Evolutionary conservation across 2,888 invertebrate species (phyloP), one percentile per base, ranked within the genome.

Genomic region (Hesperia comma): DNA sequence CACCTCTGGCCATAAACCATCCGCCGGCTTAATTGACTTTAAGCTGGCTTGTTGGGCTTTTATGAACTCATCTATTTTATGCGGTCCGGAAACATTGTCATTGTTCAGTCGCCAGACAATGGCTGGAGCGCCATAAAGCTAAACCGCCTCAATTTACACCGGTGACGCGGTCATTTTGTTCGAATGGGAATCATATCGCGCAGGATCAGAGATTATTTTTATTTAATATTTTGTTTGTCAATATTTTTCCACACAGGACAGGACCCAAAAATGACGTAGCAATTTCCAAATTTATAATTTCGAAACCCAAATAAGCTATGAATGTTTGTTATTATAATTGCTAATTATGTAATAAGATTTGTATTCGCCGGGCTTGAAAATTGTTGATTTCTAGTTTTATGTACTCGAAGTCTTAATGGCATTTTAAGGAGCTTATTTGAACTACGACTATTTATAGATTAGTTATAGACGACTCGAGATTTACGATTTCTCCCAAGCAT

Each of bases 11-110:
- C 70, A 72, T 76, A 76, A 81, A 80, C 74, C 81, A 80, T 81
- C 80, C 79, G 81, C 74, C 77, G 73, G 77, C 79, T 84, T 87
- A 88, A 90, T 90, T 88, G 84, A 83, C 83, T 83, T 78, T 78
- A 81, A 82, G 79, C 78, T 74, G 77, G 76, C 79, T 81, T 77
- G 79, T 81, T 81, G 79, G 78, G 82, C 78, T 84, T 87, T 87
- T 89, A 88, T 88, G 81, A 82, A 77, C 79, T 84, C 85, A 82
- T 88, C 80, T 81, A 80, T 85, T 87, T 86, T 81, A 87, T 80
- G 81, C 74, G 77, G 76, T 77, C 77, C 79, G 80, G 81, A 79
- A 76, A 79, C 78, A 79, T 78, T 80, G 79, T 80, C 75, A 76
- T 71, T 72, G 78, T 73, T 75, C 76, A 71, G 71, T 70, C 73